A percentile compares a stretch with the other conserved stretches of the same genome.
These are phyloP conservation scores for Solenodon paradoxus DNA, from an alignment of 2,113 vertebrate species.

Conservation along the genomic window DNA sequence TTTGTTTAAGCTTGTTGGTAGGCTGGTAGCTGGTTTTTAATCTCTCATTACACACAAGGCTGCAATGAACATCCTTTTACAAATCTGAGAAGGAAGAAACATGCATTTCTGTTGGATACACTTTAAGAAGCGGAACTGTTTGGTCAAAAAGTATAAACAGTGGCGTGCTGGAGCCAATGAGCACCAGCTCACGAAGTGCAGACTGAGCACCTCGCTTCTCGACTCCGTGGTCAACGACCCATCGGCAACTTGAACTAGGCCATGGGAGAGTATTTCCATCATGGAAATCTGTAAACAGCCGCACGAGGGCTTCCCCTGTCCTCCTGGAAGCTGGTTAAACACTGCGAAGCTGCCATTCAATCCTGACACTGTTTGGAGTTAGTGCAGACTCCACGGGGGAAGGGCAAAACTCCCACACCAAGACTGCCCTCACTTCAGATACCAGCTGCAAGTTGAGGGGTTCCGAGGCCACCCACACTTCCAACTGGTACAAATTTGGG, in stretches of 20 bases:
- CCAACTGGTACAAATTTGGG: neutral
- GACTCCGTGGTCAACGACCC: neutral
- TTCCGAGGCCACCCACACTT: neutral
- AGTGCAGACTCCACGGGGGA: neutral
- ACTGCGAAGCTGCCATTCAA: accelerated
- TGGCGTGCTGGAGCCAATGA: neutral
- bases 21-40: neutral
- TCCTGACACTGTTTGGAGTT: neutral
- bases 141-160: neutral
- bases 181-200: neutral
- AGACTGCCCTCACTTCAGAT: neutral
- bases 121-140: neutral
- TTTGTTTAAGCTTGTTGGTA: neutral
- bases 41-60: neutral
- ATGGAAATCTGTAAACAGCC: neutral
- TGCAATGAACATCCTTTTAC: neutral
- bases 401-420: neutral
- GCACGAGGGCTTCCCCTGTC: neutral
- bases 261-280: neutral
- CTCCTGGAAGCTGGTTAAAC: neutral
- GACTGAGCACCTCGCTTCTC: neutral
- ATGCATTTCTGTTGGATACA: neutral
- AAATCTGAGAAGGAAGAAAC: neutral
- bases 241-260: neutral
- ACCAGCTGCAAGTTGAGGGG: neutral